Evolutionary conservation across 2,797 vertebrate genomes (phyloP).

Genomic region (Clamator glandarius): DNA sequence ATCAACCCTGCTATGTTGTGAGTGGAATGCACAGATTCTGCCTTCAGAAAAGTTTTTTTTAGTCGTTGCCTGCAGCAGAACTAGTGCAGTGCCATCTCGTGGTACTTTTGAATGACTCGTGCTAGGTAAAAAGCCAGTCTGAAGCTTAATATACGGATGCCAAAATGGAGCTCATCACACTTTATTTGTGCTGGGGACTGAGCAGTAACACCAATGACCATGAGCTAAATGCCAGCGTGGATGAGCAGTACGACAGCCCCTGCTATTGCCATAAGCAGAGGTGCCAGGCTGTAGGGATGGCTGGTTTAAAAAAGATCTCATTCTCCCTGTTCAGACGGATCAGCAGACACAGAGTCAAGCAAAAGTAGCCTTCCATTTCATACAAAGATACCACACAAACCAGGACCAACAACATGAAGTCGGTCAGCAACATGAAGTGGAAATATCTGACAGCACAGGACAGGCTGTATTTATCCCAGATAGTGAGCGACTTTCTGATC

Average conservation of each 20-base stretch:
- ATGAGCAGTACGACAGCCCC: neutral
- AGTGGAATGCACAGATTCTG: neutral
- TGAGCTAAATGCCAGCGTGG: fast-evolving
- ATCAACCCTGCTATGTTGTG: fast-evolving
- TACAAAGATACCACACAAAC: neutral
- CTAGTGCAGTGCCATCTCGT: slow-evolving; percentile 60
- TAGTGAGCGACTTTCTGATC: neutral
- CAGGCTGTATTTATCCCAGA: neutral
- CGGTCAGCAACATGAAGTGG: neutral
- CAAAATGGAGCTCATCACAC: neutral
- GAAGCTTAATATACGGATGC: neutral
- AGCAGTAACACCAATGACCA: neutral
- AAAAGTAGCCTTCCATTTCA: neutral
- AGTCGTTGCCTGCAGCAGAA: neutral
- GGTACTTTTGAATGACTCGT: neutral
- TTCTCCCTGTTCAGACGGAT: neutral
- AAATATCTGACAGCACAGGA: neutral
- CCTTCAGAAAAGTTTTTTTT: neutral
- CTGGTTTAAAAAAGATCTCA: neutral
- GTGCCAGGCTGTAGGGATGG: fast-evolving
- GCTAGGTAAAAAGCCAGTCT: neutral
- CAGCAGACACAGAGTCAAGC: fast-evolving
- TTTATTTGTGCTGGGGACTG: neutral
- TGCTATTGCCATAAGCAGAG: neutral
- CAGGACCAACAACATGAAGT: fast-evolving